Evolutionary conservation across 2,113 vertebrate genomes (phyloP).

Genomic region (Tetraodon nigroviridis): DNA sequence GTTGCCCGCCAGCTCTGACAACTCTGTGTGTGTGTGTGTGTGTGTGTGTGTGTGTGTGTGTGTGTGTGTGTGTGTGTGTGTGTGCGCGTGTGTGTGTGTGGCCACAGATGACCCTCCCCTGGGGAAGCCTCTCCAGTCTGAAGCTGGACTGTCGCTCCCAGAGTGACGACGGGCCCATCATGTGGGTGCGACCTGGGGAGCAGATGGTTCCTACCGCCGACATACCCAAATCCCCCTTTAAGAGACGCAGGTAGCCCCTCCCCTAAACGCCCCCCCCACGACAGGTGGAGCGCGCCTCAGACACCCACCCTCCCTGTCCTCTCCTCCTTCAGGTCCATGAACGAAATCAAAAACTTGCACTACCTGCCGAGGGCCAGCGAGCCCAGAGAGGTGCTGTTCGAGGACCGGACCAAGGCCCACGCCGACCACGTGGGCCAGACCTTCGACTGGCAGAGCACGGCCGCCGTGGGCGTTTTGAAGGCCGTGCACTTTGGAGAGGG

Average conservation of each 20-base stretch:
- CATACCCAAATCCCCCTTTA: slow-evolving; percentile 98
- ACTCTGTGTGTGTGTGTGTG: neutral
- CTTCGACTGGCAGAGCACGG: slow-evolving; percentile 98
- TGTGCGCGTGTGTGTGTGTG: too few species aligned
- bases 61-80: slow-evolving; percentile 2
- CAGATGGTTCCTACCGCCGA: slow-evolving; percentile 99
- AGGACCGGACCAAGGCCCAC: slow-evolving; percentile 92
- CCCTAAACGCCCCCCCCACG: neutral
- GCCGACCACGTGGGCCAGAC: slow-evolving; percentile 97
- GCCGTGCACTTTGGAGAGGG: slow-evolving; percentile 95
- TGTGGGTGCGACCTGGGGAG: slow-evolving; percentile 97
- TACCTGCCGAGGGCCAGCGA: slow-evolving; percentile 94
- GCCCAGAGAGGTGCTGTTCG: slow-evolving; percentile 94
- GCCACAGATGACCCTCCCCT: slow-evolving; percentile 91
- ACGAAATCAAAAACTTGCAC: slow-evolving; percentile 96
- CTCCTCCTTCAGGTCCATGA: slow-evolving; percentile 84
- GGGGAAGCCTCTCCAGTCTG: slow-evolving; percentile 92
- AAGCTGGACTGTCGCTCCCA: slow-evolving; percentile 93
- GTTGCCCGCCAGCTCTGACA: too few species aligned
- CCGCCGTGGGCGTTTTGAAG: slow-evolving; percentile 94
- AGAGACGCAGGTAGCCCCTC: slow-evolving; percentile 83
- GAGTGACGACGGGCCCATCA: slow-evolving; percentile 95
- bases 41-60: neutral
- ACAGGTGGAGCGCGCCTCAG: too few species aligned
- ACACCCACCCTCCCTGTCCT: neutral